Evolutionary conservation across 2,888 invertebrate genomes (phyloP).

Genomic region (Apocheima hispidaria): DNA sequence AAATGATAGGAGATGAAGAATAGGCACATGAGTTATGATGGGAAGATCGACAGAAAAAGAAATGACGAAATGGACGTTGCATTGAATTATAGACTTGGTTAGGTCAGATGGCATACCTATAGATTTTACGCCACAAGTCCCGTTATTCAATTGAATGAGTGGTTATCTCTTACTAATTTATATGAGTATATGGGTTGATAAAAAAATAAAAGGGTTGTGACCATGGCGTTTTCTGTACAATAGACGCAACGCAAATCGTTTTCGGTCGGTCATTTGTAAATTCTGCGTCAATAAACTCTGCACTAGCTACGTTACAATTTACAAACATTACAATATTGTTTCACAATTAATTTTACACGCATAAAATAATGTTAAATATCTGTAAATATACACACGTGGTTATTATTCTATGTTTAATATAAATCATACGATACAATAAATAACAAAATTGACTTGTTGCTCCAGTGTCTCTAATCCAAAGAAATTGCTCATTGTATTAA

Average conservation of each 20-base stretch:
- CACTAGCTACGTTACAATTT: constrained; percentile 32
- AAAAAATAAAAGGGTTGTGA: background rate
- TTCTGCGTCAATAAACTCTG: constrained; percentile 20
- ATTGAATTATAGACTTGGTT: background rate
- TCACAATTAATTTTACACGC: constrained; percentile 23
- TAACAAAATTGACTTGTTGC: constrained; percentile 37
- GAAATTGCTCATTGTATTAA: constrained; percentile 25
- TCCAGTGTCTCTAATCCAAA: constrained; percentile 15
- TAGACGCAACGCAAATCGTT: constrained; percentile 15
- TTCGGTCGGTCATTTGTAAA: constrained; percentile 23
- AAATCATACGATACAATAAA: constrained; percentile 23
- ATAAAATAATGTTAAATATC: constrained; percentile 23
- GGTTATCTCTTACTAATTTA: background rate
- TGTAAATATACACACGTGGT: constrained; percentile 20
- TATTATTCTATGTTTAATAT: constrained; percentile 18
- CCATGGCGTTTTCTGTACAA: constrained; percentile 5
- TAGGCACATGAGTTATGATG: constrained; percentile 8
- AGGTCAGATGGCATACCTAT: background rate
- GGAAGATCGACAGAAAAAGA: constrained; percentile 4
- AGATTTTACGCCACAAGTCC: background rate
- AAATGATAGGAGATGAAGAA: constrained; percentile 1
- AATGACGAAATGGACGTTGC: background rate
- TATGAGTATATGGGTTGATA: background rate
- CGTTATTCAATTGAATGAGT: background rate
- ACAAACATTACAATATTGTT: constrained; percentile 25